Conservation (phyloP, 1,140 invertebrate genomes). For the Penaeus japonicus region DNA sequence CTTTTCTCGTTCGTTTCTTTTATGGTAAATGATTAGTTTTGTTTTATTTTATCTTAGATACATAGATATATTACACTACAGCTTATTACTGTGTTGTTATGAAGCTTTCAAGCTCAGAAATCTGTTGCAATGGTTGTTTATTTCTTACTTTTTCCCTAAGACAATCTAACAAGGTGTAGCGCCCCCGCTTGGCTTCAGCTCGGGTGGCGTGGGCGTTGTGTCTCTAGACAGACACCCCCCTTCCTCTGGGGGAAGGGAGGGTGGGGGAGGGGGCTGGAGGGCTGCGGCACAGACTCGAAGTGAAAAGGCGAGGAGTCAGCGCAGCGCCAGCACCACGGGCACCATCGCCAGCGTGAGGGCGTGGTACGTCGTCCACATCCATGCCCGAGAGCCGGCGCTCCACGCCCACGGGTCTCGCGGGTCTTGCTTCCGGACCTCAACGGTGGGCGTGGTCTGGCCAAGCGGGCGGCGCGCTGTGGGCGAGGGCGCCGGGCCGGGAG, state of each 20-base stretch:
- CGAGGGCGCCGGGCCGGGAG: constrained; percentile 18
- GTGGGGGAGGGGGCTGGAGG: not conserved
- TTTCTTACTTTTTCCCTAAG: too few species aligned
- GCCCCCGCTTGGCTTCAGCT: too few species aligned
- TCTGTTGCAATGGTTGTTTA: too few species aligned
- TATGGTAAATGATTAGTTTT: too few species aligned
- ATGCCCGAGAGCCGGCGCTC: constrained; percentile 31
- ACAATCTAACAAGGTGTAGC: too few species aligned
- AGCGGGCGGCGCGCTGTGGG: constrained; percentile 28
- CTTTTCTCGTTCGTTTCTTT: too few species aligned
- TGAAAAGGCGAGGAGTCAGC: not conserved
- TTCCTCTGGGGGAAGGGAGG: not conserved
- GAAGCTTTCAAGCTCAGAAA: too few species aligned
- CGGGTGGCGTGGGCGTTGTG: too few species aligned
- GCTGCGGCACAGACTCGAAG: not conserved
- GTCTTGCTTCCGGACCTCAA: constrained; percentile 22
- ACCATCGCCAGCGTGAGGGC: constrained; percentile 27
- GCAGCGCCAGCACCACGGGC: constrained; percentile 40
- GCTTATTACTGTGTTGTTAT: too few species aligned
- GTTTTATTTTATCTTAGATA: too few species aligned
- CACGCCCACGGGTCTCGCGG: constrained; percentile 33
- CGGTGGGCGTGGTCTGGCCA: constrained; percentile 23
- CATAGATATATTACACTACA: too few species aligned
- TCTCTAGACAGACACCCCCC: too few species aligned
- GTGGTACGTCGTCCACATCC: constrained; percentile 28